A percentile compares a stretch with the other conserved stretches of the same genome.
phyloP scores from a whole-genome alignment of 2,888 invertebrate genomes.

The Mystacides longicornis region DNA sequence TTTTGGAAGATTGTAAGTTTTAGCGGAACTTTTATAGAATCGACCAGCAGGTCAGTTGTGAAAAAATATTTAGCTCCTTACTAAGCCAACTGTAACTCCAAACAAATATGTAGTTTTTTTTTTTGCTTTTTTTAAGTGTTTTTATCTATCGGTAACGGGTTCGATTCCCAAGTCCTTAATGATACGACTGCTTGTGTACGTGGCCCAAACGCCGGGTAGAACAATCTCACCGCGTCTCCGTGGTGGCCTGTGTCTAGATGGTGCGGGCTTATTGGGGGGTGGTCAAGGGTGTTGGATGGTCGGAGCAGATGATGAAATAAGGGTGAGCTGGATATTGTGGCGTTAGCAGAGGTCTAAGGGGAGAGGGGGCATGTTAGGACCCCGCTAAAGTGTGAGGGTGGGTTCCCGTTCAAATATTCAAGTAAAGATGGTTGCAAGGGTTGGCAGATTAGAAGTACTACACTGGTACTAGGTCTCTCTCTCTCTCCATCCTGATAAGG shows the following conservation, averaged over 20 bases:
- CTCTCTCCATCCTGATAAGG: too few relatives aligned
- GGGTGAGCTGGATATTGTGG: constrained; percentile 4
- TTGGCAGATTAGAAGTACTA: not conserved
- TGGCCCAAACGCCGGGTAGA: constrained; percentile 6
- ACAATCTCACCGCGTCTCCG: not conserved
- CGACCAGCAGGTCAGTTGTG: too few relatives aligned
- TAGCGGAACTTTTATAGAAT: too few relatives aligned
- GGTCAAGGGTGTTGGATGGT: not conserved
- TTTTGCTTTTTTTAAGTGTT: too few relatives aligned
- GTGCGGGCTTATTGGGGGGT: not conserved
- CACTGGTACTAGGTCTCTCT: too few relatives aligned
- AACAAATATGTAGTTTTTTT: too few relatives aligned
- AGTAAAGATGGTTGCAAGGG: not conserved
- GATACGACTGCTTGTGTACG: constrained; percentile 6
- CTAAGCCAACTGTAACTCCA: too few relatives aligned
- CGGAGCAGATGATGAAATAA: not conserved
- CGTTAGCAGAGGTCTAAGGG: not conserved
- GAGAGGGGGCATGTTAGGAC: too few relatives aligned
- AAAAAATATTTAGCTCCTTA: too few relatives aligned
- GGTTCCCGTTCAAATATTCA: not conserved
- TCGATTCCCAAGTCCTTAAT: not conserved
- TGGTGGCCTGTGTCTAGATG: not conserved
- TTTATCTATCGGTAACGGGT: too few relatives aligned
- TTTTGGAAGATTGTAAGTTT: too few relatives aligned
- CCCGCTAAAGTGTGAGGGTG: too few relatives aligned